Conservation (phyloP, 2,113 vertebrate species). For the Bombycilla garrulus region DNA sequence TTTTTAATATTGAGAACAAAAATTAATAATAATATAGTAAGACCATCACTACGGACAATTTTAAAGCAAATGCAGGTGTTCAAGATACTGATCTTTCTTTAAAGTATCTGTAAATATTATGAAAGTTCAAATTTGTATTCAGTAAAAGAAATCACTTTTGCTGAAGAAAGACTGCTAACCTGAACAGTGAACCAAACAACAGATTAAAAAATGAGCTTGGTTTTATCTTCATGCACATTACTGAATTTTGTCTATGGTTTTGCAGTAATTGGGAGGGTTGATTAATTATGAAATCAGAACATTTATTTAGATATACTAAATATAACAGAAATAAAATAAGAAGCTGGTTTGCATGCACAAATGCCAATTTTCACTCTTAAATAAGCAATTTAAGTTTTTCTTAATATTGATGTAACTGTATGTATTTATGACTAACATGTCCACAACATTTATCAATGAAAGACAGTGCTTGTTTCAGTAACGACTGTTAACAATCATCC, state of each 20-base stretch:
- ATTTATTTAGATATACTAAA: background rate
- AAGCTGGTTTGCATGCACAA: background rate
- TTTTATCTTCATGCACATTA: background rate
- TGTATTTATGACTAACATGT: background rate
- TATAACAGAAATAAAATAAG: background rate
- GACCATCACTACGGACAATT: accelerated
- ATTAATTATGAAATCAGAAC: background rate
- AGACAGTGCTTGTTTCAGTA: background rate
- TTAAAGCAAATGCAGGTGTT: background rate
- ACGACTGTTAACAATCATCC: background rate
- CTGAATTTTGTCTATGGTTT: background rate
- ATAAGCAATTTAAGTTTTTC: background rate
- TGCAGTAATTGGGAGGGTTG: background rate
- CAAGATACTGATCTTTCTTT: background rate
- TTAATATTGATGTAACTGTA: background rate
- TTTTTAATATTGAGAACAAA: background rate
- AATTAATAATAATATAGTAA: background rate
- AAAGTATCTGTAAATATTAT: background rate
- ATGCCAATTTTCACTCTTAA: background rate
- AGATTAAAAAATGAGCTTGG: background rate
- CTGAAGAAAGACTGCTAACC: background rate
- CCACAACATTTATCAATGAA: background rate
- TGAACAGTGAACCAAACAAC: background rate
- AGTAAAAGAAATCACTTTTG: background rate
- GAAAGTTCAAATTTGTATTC: background rate